Base-by-base conservation (phyloP, 2,888 invertebrate genomes). In the Arge pagana region DNA sequence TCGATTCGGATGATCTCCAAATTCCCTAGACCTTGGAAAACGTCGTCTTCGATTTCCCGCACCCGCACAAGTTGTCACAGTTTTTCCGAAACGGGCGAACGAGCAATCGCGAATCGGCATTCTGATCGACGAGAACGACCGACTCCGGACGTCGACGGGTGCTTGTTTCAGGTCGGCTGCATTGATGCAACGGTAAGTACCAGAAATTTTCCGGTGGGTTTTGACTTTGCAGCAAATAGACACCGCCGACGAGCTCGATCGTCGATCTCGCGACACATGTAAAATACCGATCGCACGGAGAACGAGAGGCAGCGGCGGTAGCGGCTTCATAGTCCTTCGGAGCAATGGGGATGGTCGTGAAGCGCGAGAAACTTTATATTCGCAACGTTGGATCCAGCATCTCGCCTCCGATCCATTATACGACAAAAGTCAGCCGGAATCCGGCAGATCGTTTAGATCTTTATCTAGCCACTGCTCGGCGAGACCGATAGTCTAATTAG, bases 1-100 rank as follows among this genome's bases (percentile, higher is more conserved):
- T 50, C 48, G 4, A 60, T 33, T n/a, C 50, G 48, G 2, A 60
- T 52, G 0, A 41, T 53, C 26, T 48, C 45, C 8, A 60, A 45
- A 16, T 58, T 50, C 16, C 41, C 21, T 3, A 60, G 51, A 7
- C 55, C 57, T 1, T 18, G n/a, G 36, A 60, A 60, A 1, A 55
- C 53, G 4, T 54, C 37, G 7, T 52, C 56, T n/a, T 55, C 50
- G 15, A 60, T 42, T 16, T 54, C 55, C n/a, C 35, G 40, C 19
- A 57, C 16, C 7, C 54, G 54, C 4, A 11, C 19, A 42, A 2
- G 2, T 15, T 28, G 26, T 18, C 15, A 48, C 18, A 3, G 18
- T 21, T 7, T 13, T 24, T 4, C 48, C 11, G 10, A 48, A 48
- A 3, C 48, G 48, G 26, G 48, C 15, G 16, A 48, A 36, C 15